These are phyloP conservation scores for Erythrolamprus reginae DNA, from an alignment of 2,113 vertebrate genomes.

Conservation along the genomic window DNA sequence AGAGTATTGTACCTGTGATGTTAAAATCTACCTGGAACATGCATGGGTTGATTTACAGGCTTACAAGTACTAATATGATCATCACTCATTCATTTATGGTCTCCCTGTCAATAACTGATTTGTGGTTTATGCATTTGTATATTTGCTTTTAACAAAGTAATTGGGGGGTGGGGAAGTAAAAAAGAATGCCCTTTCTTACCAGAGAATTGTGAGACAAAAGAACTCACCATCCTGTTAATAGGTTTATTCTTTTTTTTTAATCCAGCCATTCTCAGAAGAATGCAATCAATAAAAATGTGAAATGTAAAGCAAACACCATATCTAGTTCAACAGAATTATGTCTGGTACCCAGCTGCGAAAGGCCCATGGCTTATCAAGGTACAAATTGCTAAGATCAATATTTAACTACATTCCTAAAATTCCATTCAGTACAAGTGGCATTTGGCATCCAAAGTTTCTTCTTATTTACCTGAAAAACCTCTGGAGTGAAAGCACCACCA, in stretches of 20 bases:
- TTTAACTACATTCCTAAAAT: constrained; percentile 54
- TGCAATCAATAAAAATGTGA: constrained; percentile 41
- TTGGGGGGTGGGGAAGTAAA: background rate
- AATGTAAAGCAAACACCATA: constrained; percentile 52
- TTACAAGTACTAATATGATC: background rate
- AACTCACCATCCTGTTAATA: background rate
- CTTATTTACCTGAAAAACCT: background rate
- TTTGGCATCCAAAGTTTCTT: constrained; percentile 4
- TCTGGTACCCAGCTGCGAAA: constrained; percentile 47
- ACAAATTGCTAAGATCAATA: constrained; percentile 58
- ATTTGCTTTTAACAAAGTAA: background rate
- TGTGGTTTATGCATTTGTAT: background rate
- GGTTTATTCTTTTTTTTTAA: background rate
- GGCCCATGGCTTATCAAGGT: constrained; percentile 57
- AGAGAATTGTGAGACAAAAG: background rate
- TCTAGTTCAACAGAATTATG: constrained; percentile 32
- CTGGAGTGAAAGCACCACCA: background rate
- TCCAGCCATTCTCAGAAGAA: constrained; percentile 37
- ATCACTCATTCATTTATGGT: background rate
- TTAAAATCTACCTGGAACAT: background rate
- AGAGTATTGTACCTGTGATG: background rate
- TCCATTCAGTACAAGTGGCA: constrained; percentile 32
- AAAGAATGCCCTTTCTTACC: background rate
- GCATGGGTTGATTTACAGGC: background rate
- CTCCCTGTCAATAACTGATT: background rate